phyloP scores from a whole-genome alignment of 2,113 vertebrate species.

The Lagenorhynchus albirostris region DNA sequence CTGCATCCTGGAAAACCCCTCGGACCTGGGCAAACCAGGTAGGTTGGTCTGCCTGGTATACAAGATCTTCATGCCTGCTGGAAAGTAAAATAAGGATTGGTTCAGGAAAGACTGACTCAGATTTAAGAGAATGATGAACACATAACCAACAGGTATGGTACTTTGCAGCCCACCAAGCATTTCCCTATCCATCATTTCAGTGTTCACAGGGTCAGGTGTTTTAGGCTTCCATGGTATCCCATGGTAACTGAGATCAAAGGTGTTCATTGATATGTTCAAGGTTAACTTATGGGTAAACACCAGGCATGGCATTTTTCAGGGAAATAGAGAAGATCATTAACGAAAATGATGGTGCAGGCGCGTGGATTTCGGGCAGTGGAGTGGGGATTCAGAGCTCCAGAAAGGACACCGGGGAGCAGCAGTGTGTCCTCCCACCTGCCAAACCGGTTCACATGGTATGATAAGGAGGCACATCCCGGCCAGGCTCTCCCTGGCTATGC shows the following conservation, averaged over 20 bases:
- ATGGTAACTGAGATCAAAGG: background rate
- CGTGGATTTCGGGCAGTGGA: background rate
- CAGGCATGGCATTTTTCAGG: background rate
- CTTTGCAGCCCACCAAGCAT: background rate
- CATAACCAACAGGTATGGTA: background rate
- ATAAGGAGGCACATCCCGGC: background rate
- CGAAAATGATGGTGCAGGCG: fast-evolving
- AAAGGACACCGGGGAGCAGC: fast-evolving
- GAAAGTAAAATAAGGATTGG: background rate
- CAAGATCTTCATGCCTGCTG: background rate
- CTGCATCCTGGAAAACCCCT: fast-evolving
- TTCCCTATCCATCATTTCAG: background rate
- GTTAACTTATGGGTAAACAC: background rate
- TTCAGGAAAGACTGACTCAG: background rate
- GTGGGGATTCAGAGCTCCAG: too few species aligned
- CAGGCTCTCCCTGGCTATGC: background rate
- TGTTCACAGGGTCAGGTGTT: background rate
- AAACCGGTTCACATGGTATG: fast-evolving
- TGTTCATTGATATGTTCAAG: too few species aligned
- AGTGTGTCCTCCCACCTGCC: fast-evolving
- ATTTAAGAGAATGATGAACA: background rate
- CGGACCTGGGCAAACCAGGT: background rate
- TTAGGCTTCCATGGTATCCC: background rate
- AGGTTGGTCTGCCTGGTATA: too few species aligned
- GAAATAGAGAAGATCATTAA: background rate